Base-by-base conservation (phyloP, 2,888 invertebrate genomes). In the Dioctria linearis region DNA sequence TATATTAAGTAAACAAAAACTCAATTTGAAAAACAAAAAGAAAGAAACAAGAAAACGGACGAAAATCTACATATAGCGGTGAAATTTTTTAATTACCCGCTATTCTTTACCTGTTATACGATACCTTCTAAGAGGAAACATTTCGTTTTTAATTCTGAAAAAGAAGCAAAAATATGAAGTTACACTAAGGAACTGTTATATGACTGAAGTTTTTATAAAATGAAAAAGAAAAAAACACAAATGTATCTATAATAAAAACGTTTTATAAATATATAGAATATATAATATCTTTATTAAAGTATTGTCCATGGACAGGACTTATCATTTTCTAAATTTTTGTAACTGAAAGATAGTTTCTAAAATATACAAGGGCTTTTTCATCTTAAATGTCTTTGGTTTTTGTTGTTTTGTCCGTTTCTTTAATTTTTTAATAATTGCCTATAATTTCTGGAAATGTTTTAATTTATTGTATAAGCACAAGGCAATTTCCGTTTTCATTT, bases 151-250 rank as follows among this genome's bases (percentile, higher is more conserved):
- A 40, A 66, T 66, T 49, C 46, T 69, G 13, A 57, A 5, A 69
- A 57, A 11, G 57, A 25, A 57, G 3, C 5, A 11, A 5, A 57
- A 57, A 13, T 11, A 69, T 25, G 39, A 39, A 37, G 25, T n/a
- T 13, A 69, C 46, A 8, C 8, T 25, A 69, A 43, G 57, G 37
- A 69, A 69, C 51, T 49, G 46, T 49, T 69, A 46, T 25, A 69
- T 69, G 69, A 69, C 69, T 69, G 69, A 69, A 42, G 46, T 57
- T 57, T 57, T 57, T 57, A 57, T 57, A 57, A 11, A 13, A 37
- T 46, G 46, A 69, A 57, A 13, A 13, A 8, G 11, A 57, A 5
- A 57, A 57, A 25, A 46, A 46, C 43, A 46, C 5, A 67, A 46
- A 46, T 67, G 37, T 43, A 67, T 13, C 6, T 11, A 25, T 40